Conservation (phyloP, 2,797 vertebrate genomes). For the Lepilemur septentrionalis region DNA sequence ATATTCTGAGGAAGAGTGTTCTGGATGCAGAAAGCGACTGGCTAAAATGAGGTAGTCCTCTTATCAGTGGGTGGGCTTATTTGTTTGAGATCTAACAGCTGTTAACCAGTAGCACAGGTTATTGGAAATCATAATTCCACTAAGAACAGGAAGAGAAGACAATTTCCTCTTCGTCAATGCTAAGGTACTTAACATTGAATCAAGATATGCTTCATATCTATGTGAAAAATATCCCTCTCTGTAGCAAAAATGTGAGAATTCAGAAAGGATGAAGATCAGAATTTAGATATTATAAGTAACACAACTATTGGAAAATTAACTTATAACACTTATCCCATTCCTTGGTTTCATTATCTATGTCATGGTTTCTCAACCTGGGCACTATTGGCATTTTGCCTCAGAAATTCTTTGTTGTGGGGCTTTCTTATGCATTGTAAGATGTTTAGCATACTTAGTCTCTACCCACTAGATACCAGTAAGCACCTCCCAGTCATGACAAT, state of each 20-base stretch:
- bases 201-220: background rate
- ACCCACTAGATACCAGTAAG: background rate
- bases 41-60: background rate
- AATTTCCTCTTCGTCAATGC: background rate
- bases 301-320: background rate
- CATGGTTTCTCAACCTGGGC: background rate
- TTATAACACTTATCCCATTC: background rate
- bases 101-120: background rate
- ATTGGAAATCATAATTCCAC: background rate
- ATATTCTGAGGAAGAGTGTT: background rate
- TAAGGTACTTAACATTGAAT: background rate
- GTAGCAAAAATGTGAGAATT: background rate
- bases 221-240: background rate
- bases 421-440: background rate
- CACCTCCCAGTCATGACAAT: background rate
- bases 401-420: background rate
- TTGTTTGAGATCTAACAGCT: background rate
- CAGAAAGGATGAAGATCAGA: background rate
- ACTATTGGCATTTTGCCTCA: background rate
- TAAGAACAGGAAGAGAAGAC: background rate
- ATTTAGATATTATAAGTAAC: background rate
- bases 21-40: background rate
- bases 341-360: background rate
- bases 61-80: background rate
- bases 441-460: background rate